A percentile compares a stretch with the other conserved stretches of the same genome.
These are phyloP conservation scores for Aplidium turbinatum DNA, from an alignment of 23 tunicate species.

Conservation along the genomic window DNA sequence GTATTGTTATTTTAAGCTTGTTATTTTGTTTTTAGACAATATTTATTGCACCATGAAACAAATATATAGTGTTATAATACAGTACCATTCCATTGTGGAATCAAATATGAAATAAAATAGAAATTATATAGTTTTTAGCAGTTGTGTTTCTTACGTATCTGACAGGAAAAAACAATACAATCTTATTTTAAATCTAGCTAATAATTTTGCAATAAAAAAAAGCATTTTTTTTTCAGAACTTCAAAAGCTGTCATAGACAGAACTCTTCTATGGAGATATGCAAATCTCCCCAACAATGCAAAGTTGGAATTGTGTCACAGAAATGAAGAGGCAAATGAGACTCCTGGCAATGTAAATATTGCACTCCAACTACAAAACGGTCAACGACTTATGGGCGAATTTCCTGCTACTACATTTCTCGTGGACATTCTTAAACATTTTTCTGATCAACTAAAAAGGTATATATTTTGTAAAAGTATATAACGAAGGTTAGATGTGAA, in stretches of 20 bases:
- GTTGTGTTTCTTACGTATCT: no score
- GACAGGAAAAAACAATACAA: constrained; percentile 3
- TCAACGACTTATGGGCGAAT: constrained; percentile 42
- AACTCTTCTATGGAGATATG: constrained; percentile 62
- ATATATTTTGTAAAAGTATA: not conserved
- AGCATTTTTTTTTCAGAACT: constrained; percentile 30
- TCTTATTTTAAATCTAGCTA: not conserved
- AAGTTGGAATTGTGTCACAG: constrained; percentile 53
- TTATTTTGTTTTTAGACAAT: no score
- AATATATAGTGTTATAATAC: no score
- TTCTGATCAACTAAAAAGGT: constrained; percentile 40
- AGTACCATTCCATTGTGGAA: not conserved
- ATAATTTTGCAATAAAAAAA: not conserved
- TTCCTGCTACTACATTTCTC: constrained; percentile 23
- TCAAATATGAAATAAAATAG: not conserved
- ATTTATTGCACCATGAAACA: no score
- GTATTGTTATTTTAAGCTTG: no score
- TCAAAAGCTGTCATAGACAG: constrained; percentile 41
- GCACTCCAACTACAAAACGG: constrained; percentile 65
- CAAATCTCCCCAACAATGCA: constrained; percentile 83
- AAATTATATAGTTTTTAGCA: not conserved
- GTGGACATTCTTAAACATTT: constrained; percentile 40
- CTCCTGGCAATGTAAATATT: constrained; percentile 41
- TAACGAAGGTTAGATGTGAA: not conserved
- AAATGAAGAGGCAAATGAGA: constrained; percentile 1